These are phyloP conservation scores for Lithophane semibrunnea DNA, from an alignment of 2,888 invertebrate genomes.

Conservation along the genomic window DNA sequence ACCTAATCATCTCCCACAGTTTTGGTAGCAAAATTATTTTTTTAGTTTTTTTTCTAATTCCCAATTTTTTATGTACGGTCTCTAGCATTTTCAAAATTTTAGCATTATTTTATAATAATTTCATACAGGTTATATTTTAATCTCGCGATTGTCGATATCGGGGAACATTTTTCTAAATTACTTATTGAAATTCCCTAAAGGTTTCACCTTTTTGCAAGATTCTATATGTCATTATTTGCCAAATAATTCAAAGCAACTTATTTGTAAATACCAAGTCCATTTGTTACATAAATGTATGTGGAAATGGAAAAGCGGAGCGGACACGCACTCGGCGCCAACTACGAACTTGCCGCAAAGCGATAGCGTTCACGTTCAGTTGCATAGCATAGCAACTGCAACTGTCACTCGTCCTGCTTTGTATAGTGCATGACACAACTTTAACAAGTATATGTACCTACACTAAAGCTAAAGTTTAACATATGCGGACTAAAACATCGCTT, in stretches of 20 bases:
- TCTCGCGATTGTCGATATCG: constrained; percentile 29
- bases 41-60: constrained; percentile 28
- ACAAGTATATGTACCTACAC: constrained; percentile 46
- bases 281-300: constrained; percentile 68
- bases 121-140: constrained; percentile 14
- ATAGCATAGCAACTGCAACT: constrained; percentile 63
- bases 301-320: constrained; percentile 83
- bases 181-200: neutral
- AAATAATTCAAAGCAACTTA: constrained; percentile 41
- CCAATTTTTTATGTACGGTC: constrained; percentile 20
- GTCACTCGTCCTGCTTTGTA: constrained; percentile 59
- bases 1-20: constrained; percentile 23
- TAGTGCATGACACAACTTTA: constrained; percentile 62
- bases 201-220: neutral
- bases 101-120: neutral
- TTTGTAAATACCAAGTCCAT: constrained; percentile 63
- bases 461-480: constrained; percentile 41
- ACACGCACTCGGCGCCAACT: constrained; percentile 78
- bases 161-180: constrained; percentile 14
- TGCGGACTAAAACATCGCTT: constrained; percentile 31
- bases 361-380: constrained; percentile 62
- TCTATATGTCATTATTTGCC: neutral
- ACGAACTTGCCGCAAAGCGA: constrained; percentile 66
- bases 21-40: constrained; percentile 30
- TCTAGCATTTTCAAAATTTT: constrained; percentile 31